Base-by-base conservation (phyloP, 2,888 invertebrate genomes). In the Drosophila tripunctata region DNA sequence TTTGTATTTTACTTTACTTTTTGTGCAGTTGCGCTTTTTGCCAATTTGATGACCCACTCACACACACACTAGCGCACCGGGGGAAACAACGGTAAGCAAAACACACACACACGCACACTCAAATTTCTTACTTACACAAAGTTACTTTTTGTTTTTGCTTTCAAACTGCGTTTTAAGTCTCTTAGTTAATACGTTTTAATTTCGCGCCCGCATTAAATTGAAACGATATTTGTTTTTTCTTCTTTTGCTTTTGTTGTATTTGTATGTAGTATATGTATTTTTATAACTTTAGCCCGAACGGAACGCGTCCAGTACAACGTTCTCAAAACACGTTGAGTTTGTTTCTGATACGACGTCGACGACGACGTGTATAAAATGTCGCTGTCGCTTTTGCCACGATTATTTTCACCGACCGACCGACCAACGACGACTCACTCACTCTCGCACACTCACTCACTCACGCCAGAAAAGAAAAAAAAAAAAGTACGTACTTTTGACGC, bases 271-370 rank as follows among this genome's bases (percentile, higher is more conserved):
- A 4, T 36, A 10, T 41, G 27, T 51, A 35, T 55, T 55, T 43
- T n/a, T n/a, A n/a, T n/a, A n/a, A 41, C 47, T 66, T 47, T 47
- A 40, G 44, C 22, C 56, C 50, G 64, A 60, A 75, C 75, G 71
- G n/a, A n/a, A 27, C 27, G 27, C 75, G 65, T 54, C 17, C 36
- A 40, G 44, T 31, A 66, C 71, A 64, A 76, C 79, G 79, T 75
- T 79, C 75, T 78, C 75, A 75, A 76, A 67, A 72, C 75, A 77
- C 82, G 78, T 81, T 72, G 72, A 64, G 73, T 72, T 72, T 68
- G 68, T 68, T 72, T 72, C 72, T 72, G 72, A 73, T 73, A 72
- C 72, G n/a, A n/a, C n/a, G n/a, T n/a, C n/a, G n/a, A n/a, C n/a
- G n/a, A n/a, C n/a, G n/a, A n/a, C n/a, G 72, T 72, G 56, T 68